Percentiles rank a stretch among this genome's conserved stretches.
phyloP scores from a whole-genome alignment of 2,113 vertebrate genomes.

The Paralichthys olivaceus region DNA sequence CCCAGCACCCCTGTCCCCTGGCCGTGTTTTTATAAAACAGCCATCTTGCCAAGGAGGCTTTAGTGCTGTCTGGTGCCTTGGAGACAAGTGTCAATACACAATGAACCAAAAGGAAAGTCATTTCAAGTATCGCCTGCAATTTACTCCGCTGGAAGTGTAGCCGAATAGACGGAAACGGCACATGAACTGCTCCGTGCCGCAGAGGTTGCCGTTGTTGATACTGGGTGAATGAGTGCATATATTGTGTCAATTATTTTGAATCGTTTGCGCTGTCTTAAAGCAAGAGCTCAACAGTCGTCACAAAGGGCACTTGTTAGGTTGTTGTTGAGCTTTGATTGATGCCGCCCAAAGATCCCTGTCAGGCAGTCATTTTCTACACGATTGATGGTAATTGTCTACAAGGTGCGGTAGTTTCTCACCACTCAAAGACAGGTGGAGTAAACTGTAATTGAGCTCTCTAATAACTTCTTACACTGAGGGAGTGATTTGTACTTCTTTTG shows the following conservation, averaged over 20 bases:
- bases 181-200: conserved; percentile 9
- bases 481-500: conserved; percentile 18
- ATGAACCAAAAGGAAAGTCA: conserved; percentile 64
- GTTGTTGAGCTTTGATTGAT: conserved; percentile 63
- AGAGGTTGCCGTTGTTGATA: conserved; percentile 24
- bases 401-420: conserved; percentile 7
- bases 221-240: not conserved
- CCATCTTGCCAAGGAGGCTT: conserved; percentile 70
- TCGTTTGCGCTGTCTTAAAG: conserved; percentile 45
- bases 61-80: conserved; percentile 58
- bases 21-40: conserved; percentile 65
- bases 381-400: conserved; percentile 40
- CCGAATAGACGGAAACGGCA: conserved; percentile 9
- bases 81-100: conserved; percentile 70
- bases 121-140: conserved; percentile 61
- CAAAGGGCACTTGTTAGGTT: conserved; percentile 41
- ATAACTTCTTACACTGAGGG: conserved; percentile 3
- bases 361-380: not conserved
- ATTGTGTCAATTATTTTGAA: conserved; percentile 62
- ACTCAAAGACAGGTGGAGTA: conserved; percentile 13
- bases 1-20: conserved; percentile 45
- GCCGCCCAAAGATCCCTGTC: conserved; percentile 40
- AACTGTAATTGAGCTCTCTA: conserved; percentile 33
- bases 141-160: conserved; percentile 48
- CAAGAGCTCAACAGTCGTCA: conserved; percentile 20